These are phyloP conservation scores for Apamea sordens DNA, from an alignment of 2,888 invertebrate genomes.

Conservation along the genomic window DNA sequence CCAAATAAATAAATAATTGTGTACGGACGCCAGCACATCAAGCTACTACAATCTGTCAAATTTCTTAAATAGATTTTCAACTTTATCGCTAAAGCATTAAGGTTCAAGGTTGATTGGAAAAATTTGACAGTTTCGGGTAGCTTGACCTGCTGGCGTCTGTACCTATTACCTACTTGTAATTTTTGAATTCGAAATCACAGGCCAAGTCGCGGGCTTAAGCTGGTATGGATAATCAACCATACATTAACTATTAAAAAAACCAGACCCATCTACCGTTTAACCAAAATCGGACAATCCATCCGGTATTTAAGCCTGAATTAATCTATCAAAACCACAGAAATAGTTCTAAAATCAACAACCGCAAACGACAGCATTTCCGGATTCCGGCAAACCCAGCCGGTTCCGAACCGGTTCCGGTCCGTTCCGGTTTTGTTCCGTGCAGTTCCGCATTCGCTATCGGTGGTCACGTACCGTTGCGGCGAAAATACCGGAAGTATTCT, in stretches of 20 bases:
- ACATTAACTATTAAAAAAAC: neutral
- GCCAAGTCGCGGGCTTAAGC: neutral
- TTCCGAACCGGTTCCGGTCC: conserved; percentile 29
- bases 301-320: conserved; percentile 32
- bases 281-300: conserved; percentile 6
- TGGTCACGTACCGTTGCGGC: conserved; percentile 52
- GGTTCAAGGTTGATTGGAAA: no score
- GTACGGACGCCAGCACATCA: no score
- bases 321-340: conserved; percentile 44
- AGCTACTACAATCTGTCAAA: no score
- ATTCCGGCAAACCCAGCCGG: conserved; percentile 51
- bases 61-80: no score
- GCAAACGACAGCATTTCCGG: conserved; percentile 54
- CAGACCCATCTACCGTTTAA: neutral
- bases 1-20: no score
- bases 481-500: conserved; percentile 45
- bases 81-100: no score
- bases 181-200: neutral
- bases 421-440: conserved; percentile 38
- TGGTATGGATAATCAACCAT: neutral
- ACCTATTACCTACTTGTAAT: no score
- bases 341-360: conserved; percentile 50
- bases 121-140: no score
- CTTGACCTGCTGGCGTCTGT: no score
- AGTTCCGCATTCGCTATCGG: conserved; percentile 54